Base-by-base conservation (phyloP, 2,797 vertebrate species). In the Ambastaia sidthimunki region DNA sequence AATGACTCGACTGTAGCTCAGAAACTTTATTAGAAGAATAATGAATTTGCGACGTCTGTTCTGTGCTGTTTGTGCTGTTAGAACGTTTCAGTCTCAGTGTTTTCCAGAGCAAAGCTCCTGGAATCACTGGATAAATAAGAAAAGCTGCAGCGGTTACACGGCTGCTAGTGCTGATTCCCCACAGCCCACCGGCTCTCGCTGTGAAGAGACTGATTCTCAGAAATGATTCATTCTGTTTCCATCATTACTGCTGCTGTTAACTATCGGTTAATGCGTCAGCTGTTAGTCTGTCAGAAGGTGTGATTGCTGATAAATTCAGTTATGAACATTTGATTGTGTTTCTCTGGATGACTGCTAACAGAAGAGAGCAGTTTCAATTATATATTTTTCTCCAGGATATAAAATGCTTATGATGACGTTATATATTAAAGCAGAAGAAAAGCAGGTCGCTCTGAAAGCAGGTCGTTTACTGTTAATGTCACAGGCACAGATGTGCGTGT, bases 51-150 rank as follows among this genome's bases (percentile, higher is more conserved):
- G 19, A 55, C 1, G 3, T 67, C 25, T 9, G 23, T 37, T 75
- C 25, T 67, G 48, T 55, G 50, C 0, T 28, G 18, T 76, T 67
- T 75, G 23, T 25, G 15, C 31, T 6, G 2, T 70, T 34, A 3
- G 13, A 50, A 69, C 31, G 66, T 55, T 31, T 70, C 54, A 23
- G 23, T n/a, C 18, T 18, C 76, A 18, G 54, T 59, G 48, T 77
- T 60, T 69, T 18, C 34, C 23, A 25, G 25, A 59, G 47, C 13
- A 76, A 72, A 80, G 25, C 76, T 34, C 10, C 57, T 48, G 34
- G 54, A 77, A 50, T 83, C 81, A 28, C 23, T 25, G 81, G 74
- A 83, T 80, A 80, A 75, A 76, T 80, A 65, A 83, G 74, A 55
- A n/a, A 66, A 79, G 68, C 65, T 16, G n/a, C 63, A 76, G 63